These are phyloP conservation scores for Crotalus viridis DNA, from an alignment of 2,113 vertebrate genomes.

Conservation along the genomic window DNA sequence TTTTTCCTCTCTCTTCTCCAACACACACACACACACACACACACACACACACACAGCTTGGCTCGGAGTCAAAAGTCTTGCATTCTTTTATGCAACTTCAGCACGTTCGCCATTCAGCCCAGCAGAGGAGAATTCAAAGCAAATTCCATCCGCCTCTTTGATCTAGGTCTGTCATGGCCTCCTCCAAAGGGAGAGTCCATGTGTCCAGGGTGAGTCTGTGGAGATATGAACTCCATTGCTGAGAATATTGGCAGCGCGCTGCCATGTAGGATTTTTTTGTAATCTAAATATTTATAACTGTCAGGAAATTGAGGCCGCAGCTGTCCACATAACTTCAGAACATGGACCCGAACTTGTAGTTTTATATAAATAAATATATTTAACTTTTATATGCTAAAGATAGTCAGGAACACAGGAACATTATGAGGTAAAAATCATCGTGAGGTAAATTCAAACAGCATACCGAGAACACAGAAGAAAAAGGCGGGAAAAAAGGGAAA, in stretches of 20 bases:
- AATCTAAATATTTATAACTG: not conserved
- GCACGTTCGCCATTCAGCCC: not conserved
- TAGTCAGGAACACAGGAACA: too few relatives aligned
- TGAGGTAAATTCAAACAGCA: too few relatives aligned
- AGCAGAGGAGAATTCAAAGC: not conserved
- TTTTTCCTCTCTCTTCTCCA: too few relatives aligned
- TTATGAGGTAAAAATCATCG: too few relatives aligned
- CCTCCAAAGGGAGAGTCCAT: not conserved
- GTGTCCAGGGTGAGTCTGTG: not conserved
- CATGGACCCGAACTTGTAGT: too few relatives aligned
- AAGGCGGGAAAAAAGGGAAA: too few relatives aligned
- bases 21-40: too few relatives aligned
- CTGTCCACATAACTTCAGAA: too few relatives aligned
- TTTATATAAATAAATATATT: too few relatives aligned
- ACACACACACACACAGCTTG: not conserved
- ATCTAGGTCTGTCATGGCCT: constrained; percentile 40
- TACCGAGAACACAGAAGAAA: too few relatives aligned
- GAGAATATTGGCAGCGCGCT: not conserved
- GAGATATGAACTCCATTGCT: not conserved
- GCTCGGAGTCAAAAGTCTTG: not conserved
- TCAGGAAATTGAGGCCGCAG: too few relatives aligned
- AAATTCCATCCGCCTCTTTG: constrained; percentile 54
- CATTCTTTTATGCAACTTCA: not conserved
- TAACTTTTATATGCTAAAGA: too few relatives aligned
- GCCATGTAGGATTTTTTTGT: not conserved